Evolutionary conservation across 2,888 invertebrate species (phyloP).

Genomic region (Polyommatus icarus): DNA sequence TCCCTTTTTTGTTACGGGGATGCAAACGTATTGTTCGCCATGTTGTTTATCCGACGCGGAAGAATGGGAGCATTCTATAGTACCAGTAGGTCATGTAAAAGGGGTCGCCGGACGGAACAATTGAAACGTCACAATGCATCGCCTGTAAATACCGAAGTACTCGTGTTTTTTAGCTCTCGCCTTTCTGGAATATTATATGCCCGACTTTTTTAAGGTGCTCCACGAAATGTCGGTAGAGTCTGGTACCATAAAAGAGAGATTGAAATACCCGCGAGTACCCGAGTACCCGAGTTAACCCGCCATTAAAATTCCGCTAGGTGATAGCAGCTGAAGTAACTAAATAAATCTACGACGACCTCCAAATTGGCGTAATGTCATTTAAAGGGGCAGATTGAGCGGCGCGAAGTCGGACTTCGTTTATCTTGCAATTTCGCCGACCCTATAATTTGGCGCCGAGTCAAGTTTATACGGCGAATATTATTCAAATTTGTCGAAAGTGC

Average conservation of each 20-base stretch:
- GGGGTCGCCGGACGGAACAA: slow-evolving; percentile 24
- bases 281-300: not conserved
- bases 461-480: slow-evolving; percentile 34
- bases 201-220: not conserved
- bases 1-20: slow-evolving; percentile 13
- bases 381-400: slow-evolving; percentile 26
- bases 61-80: slow-evolving; percentile 14
- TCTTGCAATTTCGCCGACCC: slow-evolving; percentile 31
- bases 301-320: not conserved
- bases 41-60: slow-evolving; percentile 28
- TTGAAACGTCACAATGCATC: slow-evolving; percentile 21
- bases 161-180: not conserved
- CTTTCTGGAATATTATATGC: not conserved
- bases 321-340: not conserved
- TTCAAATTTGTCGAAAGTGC: slow-evolving; percentile 38
- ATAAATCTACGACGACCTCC: slow-evolving; percentile 10
- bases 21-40: slow-evolving; percentile 32
- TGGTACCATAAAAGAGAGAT: not conserved
- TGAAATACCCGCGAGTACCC: too few relatives aligned
- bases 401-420: slow-evolving; percentile 31
- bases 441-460: slow-evolving; percentile 30
- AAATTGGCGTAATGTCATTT: slow-evolving; percentile 22
- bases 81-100: slow-evolving; percentile 22
- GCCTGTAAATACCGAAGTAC: not conserved
- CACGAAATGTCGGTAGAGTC: not conserved